phyloP scores from a whole-genome alignment of 2,113 vertebrate species.

The western clawed frog (Xenopus tropicalis) region DNA sequence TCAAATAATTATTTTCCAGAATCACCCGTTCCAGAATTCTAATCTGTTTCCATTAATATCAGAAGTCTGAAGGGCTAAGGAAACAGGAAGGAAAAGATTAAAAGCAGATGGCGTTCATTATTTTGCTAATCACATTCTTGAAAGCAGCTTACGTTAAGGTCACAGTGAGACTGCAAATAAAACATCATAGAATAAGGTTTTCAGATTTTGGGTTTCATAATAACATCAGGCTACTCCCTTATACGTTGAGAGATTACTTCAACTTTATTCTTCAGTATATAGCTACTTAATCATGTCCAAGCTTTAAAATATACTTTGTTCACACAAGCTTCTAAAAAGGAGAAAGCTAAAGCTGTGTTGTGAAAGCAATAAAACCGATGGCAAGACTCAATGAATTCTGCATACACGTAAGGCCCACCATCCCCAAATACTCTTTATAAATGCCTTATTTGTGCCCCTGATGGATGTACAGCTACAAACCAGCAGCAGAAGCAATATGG shows the following conservation, averaged over 20 bases:
- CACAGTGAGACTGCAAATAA: constrained; percentile 58
- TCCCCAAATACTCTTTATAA: constrained; percentile 29
- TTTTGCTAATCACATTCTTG: constrained; percentile 66
- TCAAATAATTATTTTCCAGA: constrained; percentile 64
- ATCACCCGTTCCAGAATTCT: constrained; percentile 66
- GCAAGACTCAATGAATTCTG: constrained; percentile 6
- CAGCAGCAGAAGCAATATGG: constrained; percentile 31
- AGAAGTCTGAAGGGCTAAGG: constrained; percentile 65
- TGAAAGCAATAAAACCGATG: not conserved
- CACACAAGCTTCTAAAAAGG: not conserved
- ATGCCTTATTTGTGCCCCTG: constrained; percentile 46
- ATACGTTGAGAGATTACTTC: not conserved
- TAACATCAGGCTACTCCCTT: not conserved
- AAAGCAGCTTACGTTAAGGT: constrained; percentile 60
- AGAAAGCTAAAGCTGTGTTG: not conserved
- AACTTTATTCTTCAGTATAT: not conserved
- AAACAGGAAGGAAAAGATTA: constrained; percentile 72
- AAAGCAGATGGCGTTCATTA: constrained; percentile 72
- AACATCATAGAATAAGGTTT: constrained; percentile 55
- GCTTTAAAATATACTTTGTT: not conserved
- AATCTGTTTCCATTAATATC: constrained; percentile 74
- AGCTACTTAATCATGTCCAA: not conserved
- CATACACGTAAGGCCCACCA: constrained; percentile 24
- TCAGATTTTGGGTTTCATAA: constrained; percentile 38
- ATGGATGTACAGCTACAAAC: constrained; percentile 45